Evolutionary conservation across 1,140 invertebrate species (phyloP), one percentile per base, ranked within the genome.

Genomic region (Drosophila trapezifrons): DNA sequence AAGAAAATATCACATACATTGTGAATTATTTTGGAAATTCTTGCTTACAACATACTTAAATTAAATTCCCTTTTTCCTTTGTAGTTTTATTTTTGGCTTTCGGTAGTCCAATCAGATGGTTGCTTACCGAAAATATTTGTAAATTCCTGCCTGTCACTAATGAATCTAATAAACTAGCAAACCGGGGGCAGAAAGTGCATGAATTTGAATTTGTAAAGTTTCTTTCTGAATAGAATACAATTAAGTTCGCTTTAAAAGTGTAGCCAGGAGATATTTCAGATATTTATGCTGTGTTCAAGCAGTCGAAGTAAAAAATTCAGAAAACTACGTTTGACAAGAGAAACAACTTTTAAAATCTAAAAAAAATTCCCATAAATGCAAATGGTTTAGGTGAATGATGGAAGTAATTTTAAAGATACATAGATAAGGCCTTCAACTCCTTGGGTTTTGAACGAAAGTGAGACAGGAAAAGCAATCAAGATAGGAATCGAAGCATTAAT

Each of bases 111-210:
- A 35, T 45, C 57, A 38, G 20, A 22, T 38, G 17, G 22, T n/a
- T 62, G 40, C 15, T 46, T 35, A 37, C 42, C 32, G 4, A 40
- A 38, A 56, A 35, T 25, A 51, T 38, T 56, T 38, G 17, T 40
- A 47, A 57, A 70, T 56, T 70, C 65, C 22, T 2, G n/a, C 2
- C 15, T 25, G 20, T 25, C 32, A 56, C 12, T 46, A 46, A 56
- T 38, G 25, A 38, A 69, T 45, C 29, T 70, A 70, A 70, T 46
- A 69, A 69, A 69, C 29, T 32, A 27, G 29, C 13, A 29, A 55
- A 38, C 15, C 46, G 15, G 29, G 49, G 18, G 49, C 49, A 32
- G 13, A 29, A 17, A 35, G 38, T 32, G 42, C 15, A 9, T 10
- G 27, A 13, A 18, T 18, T 9, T 38, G 45, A 38, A 54, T 59